These are phyloP conservation scores for Casuarius casuarius DNA, from an alignment of 2,113 vertebrate species.

Conservation along the genomic window DNA sequence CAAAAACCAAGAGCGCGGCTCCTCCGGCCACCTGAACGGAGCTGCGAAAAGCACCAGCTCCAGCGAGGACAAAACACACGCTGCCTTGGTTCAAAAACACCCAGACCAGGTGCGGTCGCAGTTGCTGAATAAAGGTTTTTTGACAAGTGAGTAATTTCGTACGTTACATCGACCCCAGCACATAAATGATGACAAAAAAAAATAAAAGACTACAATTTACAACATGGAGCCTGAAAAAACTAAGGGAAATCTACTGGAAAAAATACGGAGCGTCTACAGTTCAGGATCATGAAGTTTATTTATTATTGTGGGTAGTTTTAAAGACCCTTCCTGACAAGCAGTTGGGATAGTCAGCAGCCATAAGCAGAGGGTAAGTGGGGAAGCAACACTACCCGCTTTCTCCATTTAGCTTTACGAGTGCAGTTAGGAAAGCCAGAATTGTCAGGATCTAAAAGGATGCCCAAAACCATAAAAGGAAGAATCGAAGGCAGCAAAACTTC, in stretches of 20 bases:
- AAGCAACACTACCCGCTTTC: neutral
- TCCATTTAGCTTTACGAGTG: neutral
- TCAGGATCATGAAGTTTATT: neutral
- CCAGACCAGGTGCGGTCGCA: neutral
- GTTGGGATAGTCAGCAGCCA: neutral
- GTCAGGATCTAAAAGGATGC: neutral
- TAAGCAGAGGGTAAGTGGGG: neutral
- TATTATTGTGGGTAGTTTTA: neutral
- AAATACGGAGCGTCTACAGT: fast-evolving
- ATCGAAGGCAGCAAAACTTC: neutral
- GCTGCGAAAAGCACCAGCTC: neutral
- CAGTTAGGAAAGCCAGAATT: neutral
- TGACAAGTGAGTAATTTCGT: neutral
- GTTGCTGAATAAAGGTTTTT: neutral
- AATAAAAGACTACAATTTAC: neutral
- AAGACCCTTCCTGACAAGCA: neutral
- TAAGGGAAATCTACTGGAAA: neutral
- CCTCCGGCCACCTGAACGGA: neutral
- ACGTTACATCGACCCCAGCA: fast-evolving
- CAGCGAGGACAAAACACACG: neutral
- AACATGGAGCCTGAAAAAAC: neutral
- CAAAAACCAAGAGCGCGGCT: neutral
- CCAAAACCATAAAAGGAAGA: neutral
- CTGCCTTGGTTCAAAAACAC: neutral
- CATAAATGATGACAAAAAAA: neutral